A percentile compares a stretch with the other conserved stretches of the same genome.
Evolutionary conservation across 2,797 vertebrate genomes (phyloP).

Genomic region (Chaetophractus vellerosus): DNA sequence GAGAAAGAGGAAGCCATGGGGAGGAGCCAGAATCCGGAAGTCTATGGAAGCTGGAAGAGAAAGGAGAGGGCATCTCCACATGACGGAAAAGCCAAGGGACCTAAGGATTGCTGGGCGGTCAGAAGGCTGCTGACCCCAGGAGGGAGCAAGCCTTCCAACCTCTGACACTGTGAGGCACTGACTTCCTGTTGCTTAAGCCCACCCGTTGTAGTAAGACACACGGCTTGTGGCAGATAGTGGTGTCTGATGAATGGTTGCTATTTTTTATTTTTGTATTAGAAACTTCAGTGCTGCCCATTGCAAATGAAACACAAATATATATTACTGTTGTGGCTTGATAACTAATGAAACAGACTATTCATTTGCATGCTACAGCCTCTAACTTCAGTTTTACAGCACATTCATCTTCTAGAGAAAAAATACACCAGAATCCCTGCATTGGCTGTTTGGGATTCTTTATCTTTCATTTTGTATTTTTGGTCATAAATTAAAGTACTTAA

Average conservation of each 20-base stretch:
- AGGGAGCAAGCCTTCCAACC: too few species aligned
- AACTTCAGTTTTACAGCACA: not conserved
- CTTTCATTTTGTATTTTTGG: slow-evolving; percentile 47
- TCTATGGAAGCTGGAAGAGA: too few species aligned
- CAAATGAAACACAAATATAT: not conserved
- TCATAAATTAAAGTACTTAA: slow-evolving; percentile 57
- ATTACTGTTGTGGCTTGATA: slow-evolving; percentile 8
- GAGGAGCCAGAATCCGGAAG: too few species aligned
- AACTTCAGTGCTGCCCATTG: not conserved
- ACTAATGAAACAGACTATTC: not conserved
- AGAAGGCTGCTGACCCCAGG: too few species aligned
- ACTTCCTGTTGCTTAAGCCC: too few species aligned
- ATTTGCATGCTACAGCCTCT: not conserved
- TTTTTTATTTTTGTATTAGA: slow-evolving; percentile 65
- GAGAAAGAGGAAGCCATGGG: too few species aligned
- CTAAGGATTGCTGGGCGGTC: too few species aligned
- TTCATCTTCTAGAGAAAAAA: slow-evolving; percentile 19
- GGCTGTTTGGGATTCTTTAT: slow-evolving; percentile 43
- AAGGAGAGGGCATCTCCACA: too few species aligned
- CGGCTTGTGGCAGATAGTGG: not conserved
- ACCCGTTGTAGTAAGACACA: too few species aligned
- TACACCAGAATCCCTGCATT: not conserved
- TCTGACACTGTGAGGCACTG: too few species aligned
- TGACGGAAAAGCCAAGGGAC: too few species aligned
- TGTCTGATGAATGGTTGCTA: slow-evolving; percentile 22